Percentiles rank a stretch among this genome's conserved stretches.
These are phyloP conservation scores for Thunnus thynnus DNA, from an alignment of 2,113 vertebrate species.

Conservation along the genomic window DNA sequence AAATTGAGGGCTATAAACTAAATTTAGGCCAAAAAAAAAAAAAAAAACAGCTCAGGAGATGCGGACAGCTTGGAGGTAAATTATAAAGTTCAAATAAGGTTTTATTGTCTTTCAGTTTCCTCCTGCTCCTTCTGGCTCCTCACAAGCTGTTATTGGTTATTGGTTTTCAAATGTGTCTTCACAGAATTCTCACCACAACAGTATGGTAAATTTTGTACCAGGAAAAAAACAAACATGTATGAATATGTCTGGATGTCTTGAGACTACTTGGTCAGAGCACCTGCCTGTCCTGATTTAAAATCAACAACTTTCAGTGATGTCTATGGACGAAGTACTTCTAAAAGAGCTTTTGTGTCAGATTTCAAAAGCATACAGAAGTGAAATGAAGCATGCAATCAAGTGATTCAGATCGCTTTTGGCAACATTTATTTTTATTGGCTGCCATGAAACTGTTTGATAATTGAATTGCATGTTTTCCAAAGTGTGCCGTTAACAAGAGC, in stretches of 20 bases:
- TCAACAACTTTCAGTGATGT: slow-evolving; percentile 24
- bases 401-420: slow-evolving; percentile 58
- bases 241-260: slow-evolving; percentile 11
- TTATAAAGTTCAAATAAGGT: slow-evolving; percentile 44
- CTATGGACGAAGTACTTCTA: slow-evolving; percentile 1
- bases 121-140: slow-evolving; percentile 6
- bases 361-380: slow-evolving; percentile 23
- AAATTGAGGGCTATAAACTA: slow-evolving; percentile 8
- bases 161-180: slow-evolving; percentile 25
- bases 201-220: neutral
- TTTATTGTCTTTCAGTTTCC: slow-evolving; percentile 35
- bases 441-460: slow-evolving; percentile 57
- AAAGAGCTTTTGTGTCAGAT: slow-evolving; percentile 24
- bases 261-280: slow-evolving; percentile 34
- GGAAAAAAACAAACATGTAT: slow-evolving; percentile 26
- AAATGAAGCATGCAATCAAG: slow-evolving; percentile 42
- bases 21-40: slow-evolving; percentile 32
- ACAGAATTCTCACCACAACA: slow-evolving; percentile 2
- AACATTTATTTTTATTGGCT: slow-evolving; percentile 54
- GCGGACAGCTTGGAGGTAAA: slow-evolving; percentile 36
- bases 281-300: slow-evolving; percentile 33
- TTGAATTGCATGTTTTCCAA: slow-evolving; percentile 70
- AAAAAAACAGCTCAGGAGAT: slow-evolving; percentile 10
- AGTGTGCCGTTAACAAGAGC: slow-evolving; percentile 65
- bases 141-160: slow-evolving; percentile 6